Evolutionary conservation across 2,888 invertebrate species (phyloP).

Genomic region (Philopedon plagiatum): DNA sequence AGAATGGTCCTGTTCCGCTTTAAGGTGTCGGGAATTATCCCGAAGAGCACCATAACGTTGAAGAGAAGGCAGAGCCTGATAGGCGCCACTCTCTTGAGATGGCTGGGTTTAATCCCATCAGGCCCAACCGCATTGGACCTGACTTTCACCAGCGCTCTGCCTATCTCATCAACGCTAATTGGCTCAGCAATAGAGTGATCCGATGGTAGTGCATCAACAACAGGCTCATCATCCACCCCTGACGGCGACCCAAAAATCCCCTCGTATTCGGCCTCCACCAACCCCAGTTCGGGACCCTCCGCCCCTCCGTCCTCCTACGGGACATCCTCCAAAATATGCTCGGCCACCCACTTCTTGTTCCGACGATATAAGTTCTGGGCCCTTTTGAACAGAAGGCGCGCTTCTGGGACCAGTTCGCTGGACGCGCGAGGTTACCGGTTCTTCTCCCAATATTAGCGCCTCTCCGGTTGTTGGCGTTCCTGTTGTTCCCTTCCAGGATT

Average conservation of each 20-base stretch:
- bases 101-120: conserved; percentile 25
- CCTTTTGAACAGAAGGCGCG: not conserved
- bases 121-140: conserved; percentile 20
- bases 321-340: not conserved
- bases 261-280: not conserved
- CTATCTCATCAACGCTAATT: not conserved
- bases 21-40: no score
- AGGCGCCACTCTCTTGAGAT: not conserved
- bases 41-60: not conserved
- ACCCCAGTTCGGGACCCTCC: not conserved
- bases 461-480: no score
- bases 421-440: not conserved
- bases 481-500: not conserved
- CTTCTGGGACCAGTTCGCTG: not conserved
- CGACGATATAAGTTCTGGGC: not conserved
- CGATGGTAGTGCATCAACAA: not conserved
- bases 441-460: not conserved
- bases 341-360: not conserved
- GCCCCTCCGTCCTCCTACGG: not conserved
- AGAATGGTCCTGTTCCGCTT: not conserved
- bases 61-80: not conserved
- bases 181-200: not conserved
- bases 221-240: not conserved
- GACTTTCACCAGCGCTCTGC: not conserved
- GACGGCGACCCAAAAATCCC: not conserved